A percentile compares a stretch with the other conserved stretches of the same genome.
These are phyloP conservation scores for Quadriops clusia DNA, from an alignment of 2,888 invertebrate genomes.

Conservation along the genomic window DNA sequence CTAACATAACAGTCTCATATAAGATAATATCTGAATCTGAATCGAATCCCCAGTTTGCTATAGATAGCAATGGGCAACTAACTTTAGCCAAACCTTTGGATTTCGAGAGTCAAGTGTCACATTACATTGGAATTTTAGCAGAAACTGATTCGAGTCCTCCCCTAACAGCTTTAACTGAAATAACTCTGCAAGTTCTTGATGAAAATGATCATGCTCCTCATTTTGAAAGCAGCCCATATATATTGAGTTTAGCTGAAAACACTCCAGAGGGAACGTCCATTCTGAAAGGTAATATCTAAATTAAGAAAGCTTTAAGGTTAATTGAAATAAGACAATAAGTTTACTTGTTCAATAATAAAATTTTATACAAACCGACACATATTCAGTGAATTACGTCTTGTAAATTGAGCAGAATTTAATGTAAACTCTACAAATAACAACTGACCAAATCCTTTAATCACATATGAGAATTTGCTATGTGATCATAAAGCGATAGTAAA, in stretches of 20 bases:
- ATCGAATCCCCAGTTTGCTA: constrained; percentile 52
- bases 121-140: constrained; percentile 59
- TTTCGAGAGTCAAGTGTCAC: constrained; percentile 57
- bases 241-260: constrained; percentile 70
- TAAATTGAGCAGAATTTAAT: no score
- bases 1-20: constrained; percentile 49
- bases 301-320: no score
- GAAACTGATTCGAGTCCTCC: constrained; percentile 62
- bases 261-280: constrained; percentile 65
- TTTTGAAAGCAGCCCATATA: constrained; percentile 77
- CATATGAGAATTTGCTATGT: no score
- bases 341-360: no score
- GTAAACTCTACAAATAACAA: no score
- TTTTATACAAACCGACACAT: no score
- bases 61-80: constrained; percentile 65
- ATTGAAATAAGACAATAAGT: no score
- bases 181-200: constrained; percentile 72
- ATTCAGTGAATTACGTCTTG: no score
- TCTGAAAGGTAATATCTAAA: constrained; percentile 51
- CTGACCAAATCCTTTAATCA: no score
- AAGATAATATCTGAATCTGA: constrained; percentile 50
- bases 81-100: constrained; percentile 62
- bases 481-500: no score
- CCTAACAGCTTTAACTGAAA: constrained; percentile 55
- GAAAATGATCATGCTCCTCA: constrained; percentile 82